Conservation (phyloP, 2,797 vertebrate genomes). For the Sternotherus odoratus region DNA sequence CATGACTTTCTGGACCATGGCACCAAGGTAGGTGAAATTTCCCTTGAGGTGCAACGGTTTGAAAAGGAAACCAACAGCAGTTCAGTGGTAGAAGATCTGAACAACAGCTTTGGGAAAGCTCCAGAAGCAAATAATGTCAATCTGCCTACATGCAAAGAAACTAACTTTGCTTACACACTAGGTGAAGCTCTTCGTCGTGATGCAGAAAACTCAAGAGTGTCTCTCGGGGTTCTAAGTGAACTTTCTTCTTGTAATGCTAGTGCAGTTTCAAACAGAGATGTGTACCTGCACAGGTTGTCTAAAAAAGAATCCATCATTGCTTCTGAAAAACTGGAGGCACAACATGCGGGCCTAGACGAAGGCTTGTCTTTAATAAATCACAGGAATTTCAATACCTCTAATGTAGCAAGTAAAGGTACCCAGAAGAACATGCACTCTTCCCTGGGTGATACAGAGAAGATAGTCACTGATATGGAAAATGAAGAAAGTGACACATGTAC, state of each 20-base stretch:
- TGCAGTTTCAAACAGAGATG: constrained; percentile 19
- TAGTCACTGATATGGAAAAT: background rate
- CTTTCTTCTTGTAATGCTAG: constrained; percentile 23
- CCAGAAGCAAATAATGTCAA: constrained; percentile 4
- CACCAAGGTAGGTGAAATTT: constrained; percentile 21
- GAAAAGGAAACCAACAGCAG: constrained; percentile 25
- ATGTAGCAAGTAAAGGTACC: background rate
- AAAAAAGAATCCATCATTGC: constrained; percentile 45
- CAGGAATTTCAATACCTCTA: constrained; percentile 8
- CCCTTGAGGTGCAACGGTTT: constrained; percentile 18
- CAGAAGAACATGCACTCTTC: constrained; percentile 5
- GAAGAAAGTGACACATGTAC: background rate
- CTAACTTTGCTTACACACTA: background rate
- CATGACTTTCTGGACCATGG: constrained; percentile 17
- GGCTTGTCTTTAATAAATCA: background rate
- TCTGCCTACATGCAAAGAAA: constrained; percentile 33
- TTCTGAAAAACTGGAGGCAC: constrained; percentile 29
- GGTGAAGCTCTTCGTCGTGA: constrained; percentile 5
- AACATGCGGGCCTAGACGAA: background rate
- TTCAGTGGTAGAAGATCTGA: constrained; percentile 5
- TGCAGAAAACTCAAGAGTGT: constrained; percentile 48
- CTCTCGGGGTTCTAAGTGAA: background rate
- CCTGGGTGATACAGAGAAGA: background rate
- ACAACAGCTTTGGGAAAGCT: constrained; percentile 1
- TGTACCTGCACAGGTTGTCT: constrained; percentile 52